Evolutionary conservation across 2,888 invertebrate genomes (phyloP).

Genomic region (Eudasyphora cyanicolor): DNA sequence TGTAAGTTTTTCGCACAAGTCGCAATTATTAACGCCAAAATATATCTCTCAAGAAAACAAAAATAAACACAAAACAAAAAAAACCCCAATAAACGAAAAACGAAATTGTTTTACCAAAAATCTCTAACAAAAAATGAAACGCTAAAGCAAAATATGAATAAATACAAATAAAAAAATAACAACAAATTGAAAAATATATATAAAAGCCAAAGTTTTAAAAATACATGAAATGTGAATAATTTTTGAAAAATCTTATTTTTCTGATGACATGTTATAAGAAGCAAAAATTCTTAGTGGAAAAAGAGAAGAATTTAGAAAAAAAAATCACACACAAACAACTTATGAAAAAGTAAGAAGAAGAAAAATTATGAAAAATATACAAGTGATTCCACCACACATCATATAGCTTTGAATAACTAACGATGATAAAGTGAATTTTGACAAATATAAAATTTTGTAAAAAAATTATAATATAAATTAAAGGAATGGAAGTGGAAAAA

Average conservation of each 20-base stretch:
- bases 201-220: conserved; percentile 20
- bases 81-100: not conserved
- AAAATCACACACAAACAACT: not conserved
- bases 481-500: too few species aligned
- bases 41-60: conserved; percentile 64
- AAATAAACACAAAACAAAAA: not conserved
- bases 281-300: not conserved
- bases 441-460: not conserved
- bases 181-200: not conserved
- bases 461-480: not conserved
- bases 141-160: not conserved
- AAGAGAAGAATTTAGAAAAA: too few species aligned
- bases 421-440: not conserved
- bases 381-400: too few species aligned
- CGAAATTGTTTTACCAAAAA: not conserved
- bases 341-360: not conserved
- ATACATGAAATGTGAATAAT: not conserved
- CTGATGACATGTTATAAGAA: conserved; percentile 1
- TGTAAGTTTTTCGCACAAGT: conserved; percentile 44
- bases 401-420: too few species aligned
- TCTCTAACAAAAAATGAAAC: not conserved
- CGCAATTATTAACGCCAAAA: conserved; percentile 37
- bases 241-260: not conserved
- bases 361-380: not conserved
- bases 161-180: not conserved